Conservation (phyloP, 2,888 invertebrate species). For the Metalampra italica region DNA sequence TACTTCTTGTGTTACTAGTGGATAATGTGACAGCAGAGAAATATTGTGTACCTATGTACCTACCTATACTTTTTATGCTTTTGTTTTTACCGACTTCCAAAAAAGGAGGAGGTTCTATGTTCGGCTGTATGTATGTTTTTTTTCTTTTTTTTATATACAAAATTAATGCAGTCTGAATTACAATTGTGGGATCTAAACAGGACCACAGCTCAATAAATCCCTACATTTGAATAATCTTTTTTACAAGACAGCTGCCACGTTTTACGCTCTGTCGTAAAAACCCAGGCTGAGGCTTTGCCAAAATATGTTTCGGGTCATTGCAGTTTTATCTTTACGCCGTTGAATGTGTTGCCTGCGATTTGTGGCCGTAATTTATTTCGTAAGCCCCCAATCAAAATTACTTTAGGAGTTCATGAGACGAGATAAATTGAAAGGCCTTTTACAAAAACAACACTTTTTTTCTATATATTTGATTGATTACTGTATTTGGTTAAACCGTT, state of each 20-base stretch:
- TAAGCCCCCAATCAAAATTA: neutral
- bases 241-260: conserved; percentile 25
- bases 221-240: conserved; percentile 29
- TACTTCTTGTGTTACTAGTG: too few species aligned
- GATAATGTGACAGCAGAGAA: too few species aligned
- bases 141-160: neutral
- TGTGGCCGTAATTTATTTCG: conserved; percentile 8
- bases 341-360: conserved; percentile 9
- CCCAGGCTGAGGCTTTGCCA: conserved; percentile 9
- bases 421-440: too few species aligned
- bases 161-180: too few species aligned
- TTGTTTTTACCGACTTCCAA: too few species aligned
- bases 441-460: too few species aligned
- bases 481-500: too few species aligned
- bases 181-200: conserved; percentile 1
- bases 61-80: too few species aligned
- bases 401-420: neutral
- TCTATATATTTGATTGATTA: too few species aligned
- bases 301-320: conserved; percentile 15
- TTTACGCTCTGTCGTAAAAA: conserved; percentile 27
- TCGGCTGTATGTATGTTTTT: neutral
- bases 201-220: conserved; percentile 20
- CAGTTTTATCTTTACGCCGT: conserved; percentile 15
- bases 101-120: too few species aligned
- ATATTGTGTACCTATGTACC: too few species aligned